Base-by-base conservation (phyloP, 2,113 vertebrate species). In the Zosterops borbonicus region DNA sequence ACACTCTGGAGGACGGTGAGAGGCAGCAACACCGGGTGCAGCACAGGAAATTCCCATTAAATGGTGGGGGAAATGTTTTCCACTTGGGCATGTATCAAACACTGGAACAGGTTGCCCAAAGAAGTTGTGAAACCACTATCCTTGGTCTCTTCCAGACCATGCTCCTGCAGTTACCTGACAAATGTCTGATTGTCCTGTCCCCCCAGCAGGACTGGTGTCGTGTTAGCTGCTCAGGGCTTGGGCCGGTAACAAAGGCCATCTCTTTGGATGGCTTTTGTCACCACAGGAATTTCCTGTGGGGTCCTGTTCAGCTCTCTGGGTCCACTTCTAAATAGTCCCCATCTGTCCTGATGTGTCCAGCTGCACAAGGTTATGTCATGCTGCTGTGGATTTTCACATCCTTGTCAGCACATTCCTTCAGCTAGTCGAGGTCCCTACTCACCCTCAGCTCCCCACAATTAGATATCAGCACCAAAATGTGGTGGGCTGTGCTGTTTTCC, bases 11-110 rank as follows among this genome's bases (percentile, higher is more conserved):
- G 4, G 37, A 79, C 46, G 23, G 16, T 1, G 4, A 86, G 63
- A 73, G 16, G 8, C 16, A 56, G 67, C 2, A 1, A 22, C 28
- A 82, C 4, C 1, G 6, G n/a, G 47, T 2, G 2, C 23, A 56
- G 31, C 25, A 44, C 55, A 68, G 37, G 28, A 80, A 88, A 71
- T 67, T 47, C 9, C 52, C 35, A 1, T 68, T 83, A 49, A 92
- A 69, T 6, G 14, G 7, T 4, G 6, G 5, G 35, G 22, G 11
- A 80, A 82, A 80, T 7, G 5, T 77, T 85, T 90, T 69, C 22
- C 46, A 9, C 19, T 35, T 55, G 59, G 87, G 59, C 63, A 50
- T 4, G 4, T 33, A 50, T 35, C 8, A 37, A 85, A 16, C 23
- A 14, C 21, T 50, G 53, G 41, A 56, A 79, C 27, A 79, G 27